Conservation (phyloP, 1,140 invertebrate genomes). For the Scaptodrosophila lebanonensis region DNA sequence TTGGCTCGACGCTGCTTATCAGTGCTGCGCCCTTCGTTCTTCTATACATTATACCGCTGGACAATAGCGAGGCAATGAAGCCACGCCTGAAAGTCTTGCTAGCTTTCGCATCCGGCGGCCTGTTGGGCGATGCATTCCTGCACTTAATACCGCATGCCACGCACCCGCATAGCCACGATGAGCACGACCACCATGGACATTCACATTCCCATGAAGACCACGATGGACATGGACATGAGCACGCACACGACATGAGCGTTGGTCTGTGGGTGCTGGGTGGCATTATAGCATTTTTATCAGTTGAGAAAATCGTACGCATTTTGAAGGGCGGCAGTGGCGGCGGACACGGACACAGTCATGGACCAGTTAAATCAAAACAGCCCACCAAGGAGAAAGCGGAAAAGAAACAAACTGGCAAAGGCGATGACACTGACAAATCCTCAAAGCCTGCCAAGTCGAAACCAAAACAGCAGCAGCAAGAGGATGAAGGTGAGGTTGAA, state of each 20-base stretch:
- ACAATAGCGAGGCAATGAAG: slow-evolving; percentile 90
- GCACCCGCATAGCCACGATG: slow-evolving; percentile 79
- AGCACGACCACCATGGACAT: slow-evolving; percentile 77
- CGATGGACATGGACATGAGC: slow-evolving; percentile 78
- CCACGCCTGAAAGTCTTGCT: slow-evolving; percentile 88
- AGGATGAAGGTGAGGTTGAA: slow-evolving; percentile 80
- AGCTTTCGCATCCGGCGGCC: slow-evolving; percentile 96
- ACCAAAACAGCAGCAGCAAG: slow-evolving; percentile 43
- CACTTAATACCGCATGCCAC: slow-evolving; percentile 96
- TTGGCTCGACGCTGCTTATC: slow-evolving; percentile 93
- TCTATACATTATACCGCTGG: slow-evolving; percentile 94
- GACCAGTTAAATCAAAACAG: slow-evolving; percentile 50
- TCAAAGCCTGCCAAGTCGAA: slow-evolving; percentile 29
- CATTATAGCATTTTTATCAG: slow-evolving; percentile 92
- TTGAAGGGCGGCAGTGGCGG: slow-evolving; percentile 87
- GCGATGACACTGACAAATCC: slow-evolving; percentile 9
- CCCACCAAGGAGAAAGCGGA: slow-evolving; percentile 25
- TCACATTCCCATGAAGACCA: slow-evolving; percentile 78
- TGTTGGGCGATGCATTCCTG: slow-evolving; percentile 96
- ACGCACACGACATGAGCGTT: slow-evolving; percentile 85
- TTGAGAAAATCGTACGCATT: slow-evolving; percentile 94
- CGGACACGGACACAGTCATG: slow-evolving; percentile 77
- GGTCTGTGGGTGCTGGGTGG: slow-evolving; percentile 93
- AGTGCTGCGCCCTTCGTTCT: slow-evolving; percentile 96
- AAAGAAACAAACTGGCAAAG: slow-evolving; percentile 9